Evolutionary conservation across 2,888 invertebrate genomes (phyloP), one percentile per base, ranked within the genome.

Genomic region (Poecilobothrus nobilitatus): DNA sequence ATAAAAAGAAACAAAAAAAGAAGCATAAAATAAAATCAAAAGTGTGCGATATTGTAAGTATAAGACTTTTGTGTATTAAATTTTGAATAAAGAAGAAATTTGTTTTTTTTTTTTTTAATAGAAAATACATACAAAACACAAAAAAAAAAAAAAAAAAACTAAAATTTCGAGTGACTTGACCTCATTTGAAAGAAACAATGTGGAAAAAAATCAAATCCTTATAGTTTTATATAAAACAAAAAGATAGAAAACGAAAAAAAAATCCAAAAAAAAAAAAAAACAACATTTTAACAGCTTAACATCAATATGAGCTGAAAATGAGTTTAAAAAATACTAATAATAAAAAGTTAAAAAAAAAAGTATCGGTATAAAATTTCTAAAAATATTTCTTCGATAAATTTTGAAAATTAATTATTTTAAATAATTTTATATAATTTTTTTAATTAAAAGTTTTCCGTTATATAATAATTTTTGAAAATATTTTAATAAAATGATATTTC

Each of bases 241-340:
- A 37, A 37, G n/a, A 7, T 34, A 34, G 5, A 34, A 34, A 34
- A 34, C 5, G 8, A 37, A 37, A 37, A 37, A 37, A 37, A 8
- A 37, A 37, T 37, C 7, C n/a, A 15, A 53, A 53, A 53, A 53
- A 5, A 41, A 41, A 53, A 18, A 18, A n/a, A n/a, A n/a, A n/a
- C n/a, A 53, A 53, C n/a, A n/a, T 53, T 53, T 41, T 53, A 53
- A 53, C n/a, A 53, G 53, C n/a, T 53, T 53, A 53, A 53, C 53
- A 53, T 53, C 53, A 18, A 53, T 15, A 53, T 53, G 53, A 53
- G 15, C 53, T 53, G 53, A 53, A 53, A 53, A 53, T 53, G 53
- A 53, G 53, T n/a, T 53, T 6, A n/a, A 53, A 53, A 18, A 53
- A n/a, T 53, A 53, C 53, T 27, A 53, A 53, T 37, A 53, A 53